Conservation (phyloP, 2,113 vertebrate species). For the Notarius quadriscutis region DNA sequence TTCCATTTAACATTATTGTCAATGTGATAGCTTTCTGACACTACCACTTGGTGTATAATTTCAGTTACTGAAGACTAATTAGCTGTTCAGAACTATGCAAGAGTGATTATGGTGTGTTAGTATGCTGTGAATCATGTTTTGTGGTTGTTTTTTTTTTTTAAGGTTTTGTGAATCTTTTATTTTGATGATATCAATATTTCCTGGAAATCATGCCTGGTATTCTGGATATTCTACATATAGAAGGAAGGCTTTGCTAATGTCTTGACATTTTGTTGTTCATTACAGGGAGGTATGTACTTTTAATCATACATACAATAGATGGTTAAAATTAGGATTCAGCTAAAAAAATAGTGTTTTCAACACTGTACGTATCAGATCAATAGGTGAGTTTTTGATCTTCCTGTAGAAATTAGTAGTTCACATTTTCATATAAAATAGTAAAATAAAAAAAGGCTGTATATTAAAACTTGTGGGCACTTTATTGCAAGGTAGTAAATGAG, state of each 20-base stretch:
- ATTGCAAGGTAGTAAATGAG: conserved; percentile 65
- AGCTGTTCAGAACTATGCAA: not conserved
- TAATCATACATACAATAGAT: not conserved
- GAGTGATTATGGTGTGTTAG: not conserved
- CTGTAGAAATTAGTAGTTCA: conserved; percentile 7
- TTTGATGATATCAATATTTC: not conserved
- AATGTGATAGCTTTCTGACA: conserved; percentile 6
- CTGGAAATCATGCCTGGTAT: not conserved
- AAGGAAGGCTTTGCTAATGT: not conserved
- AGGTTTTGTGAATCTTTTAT: not conserved
- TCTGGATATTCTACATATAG: not conserved
- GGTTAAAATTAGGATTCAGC: not conserved
- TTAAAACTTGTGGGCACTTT: conserved; percentile 70
- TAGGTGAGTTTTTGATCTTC: conserved; percentile 11
- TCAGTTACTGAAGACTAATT: not conserved
- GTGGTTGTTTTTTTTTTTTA: not conserved
- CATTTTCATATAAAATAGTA: conserved; percentile 60
- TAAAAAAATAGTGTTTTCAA: conserved; percentile 11
- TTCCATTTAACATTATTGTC: conserved; percentile 18
- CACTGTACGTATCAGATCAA: not conserved
- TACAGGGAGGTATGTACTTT: not conserved
- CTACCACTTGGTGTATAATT: not conserved
- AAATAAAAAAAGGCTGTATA: conserved; percentile 59
- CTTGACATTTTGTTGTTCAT: not conserved
- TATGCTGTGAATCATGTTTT: not conserved